A percentile compares a stretch with the other conserved stretches of the same genome.
Evolutionary conservation across 2,888 invertebrate genomes (phyloP).

Genomic region (Metopia argyrocephala): DNA sequence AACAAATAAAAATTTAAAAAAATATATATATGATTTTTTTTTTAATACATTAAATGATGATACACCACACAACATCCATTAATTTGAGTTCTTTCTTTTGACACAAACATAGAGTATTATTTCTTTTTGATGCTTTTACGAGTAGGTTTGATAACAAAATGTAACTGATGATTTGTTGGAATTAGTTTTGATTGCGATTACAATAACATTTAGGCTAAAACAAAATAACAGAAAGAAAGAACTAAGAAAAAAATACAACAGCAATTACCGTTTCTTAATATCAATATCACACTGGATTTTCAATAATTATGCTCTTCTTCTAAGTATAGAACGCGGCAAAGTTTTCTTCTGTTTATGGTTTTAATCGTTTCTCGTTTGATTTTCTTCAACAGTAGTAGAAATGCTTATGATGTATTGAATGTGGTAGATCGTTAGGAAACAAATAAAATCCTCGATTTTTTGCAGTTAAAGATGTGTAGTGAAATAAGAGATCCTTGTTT

Average conservation of each 20-base stretch:
- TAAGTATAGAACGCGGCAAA: too few species aligned
- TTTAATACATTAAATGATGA: conserved; percentile 37
- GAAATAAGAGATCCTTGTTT: conserved; percentile 44
- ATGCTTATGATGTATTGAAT: too few species aligned
- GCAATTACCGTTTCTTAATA: conserved; percentile 44
- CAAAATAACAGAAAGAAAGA: neutral
- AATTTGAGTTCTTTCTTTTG: too few species aligned
- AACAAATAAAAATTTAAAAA: conserved; percentile 14
- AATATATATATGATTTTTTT: conserved; percentile 14
- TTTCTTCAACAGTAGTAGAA: too few species aligned
- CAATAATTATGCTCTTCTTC: neutral
- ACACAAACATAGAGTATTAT: too few species aligned
- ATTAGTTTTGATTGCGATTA: neutral
- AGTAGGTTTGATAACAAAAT: neutral
- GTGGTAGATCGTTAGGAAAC: neutral
- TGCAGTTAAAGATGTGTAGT: conserved; percentile 12
- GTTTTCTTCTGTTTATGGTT: too few species aligned
- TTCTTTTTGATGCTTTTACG: neutral
- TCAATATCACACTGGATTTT: neutral
- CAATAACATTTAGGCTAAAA: neutral
- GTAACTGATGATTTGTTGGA: neutral
- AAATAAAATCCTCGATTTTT: neutral
- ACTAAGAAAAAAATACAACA: neutral
- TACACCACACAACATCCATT: conserved; percentile 61
- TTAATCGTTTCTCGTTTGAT: neutral